A percentile compares a stretch with the other conserved stretches of the same genome.
Evolutionary conservation across 2,797 vertebrate genomes (phyloP).

Genomic region (Brachyalestes nurse): DNA sequence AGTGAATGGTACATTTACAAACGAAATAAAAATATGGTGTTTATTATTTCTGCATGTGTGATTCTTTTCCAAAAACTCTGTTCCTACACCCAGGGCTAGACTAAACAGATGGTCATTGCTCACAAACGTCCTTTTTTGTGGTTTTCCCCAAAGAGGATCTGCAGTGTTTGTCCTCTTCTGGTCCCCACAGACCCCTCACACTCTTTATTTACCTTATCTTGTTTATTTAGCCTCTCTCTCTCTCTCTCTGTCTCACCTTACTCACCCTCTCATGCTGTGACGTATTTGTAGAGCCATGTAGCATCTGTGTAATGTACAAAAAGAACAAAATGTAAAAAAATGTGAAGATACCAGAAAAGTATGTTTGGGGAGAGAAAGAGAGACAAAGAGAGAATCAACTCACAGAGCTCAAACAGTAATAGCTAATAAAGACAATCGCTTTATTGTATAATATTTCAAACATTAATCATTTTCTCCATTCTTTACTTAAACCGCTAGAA

Average conservation of each 20-base stretch:
- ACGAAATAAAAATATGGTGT: no score
- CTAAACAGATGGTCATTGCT: conserved; percentile 3
- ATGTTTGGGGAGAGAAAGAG: neutral
- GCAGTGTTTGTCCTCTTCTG: conserved; percentile 17
- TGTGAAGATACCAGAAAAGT: no score
- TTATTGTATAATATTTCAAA: conserved; percentile 36
- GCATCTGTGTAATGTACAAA: neutral
- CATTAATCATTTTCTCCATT: neutral
- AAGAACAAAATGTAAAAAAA: no score
- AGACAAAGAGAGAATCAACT: neutral
- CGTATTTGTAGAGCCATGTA: neutral
- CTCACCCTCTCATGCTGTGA: neutral
- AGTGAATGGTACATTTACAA: no score
- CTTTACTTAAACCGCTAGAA: conserved; percentile 1
- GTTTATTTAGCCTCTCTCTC: neutral
- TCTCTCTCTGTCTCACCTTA: conserved; percentile 13
- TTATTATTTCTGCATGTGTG: neutral
- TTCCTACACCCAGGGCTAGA: neutral
- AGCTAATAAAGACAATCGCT: conserved; percentile 10
- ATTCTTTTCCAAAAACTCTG: neutral
- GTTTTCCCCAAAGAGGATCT: neutral
- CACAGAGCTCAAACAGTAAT: conserved; percentile 47
- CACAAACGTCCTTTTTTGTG: neutral
- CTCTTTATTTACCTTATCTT: conserved; percentile 11
- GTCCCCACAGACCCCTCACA: conserved; percentile 13